These are phyloP conservation scores for Antennarius striatus DNA, from an alignment of 2,113 vertebrate species.

Conservation along the genomic window DNA sequence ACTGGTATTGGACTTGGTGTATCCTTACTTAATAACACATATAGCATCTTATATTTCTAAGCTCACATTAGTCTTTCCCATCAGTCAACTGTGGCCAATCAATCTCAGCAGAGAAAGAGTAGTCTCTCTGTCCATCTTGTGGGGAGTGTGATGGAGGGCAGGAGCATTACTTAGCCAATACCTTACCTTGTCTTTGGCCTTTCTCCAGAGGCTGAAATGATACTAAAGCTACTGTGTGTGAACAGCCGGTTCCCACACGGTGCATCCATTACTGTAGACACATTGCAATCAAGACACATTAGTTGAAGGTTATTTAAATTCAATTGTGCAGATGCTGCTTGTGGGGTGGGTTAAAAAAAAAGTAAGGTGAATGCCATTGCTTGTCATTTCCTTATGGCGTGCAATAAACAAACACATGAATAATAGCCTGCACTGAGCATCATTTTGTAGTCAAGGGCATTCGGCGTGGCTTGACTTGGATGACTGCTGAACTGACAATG, in stretches of 20 bases:
- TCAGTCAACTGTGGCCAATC: constrained; percentile 61
- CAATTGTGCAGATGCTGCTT: constrained; percentile 30
- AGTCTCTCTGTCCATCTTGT: constrained; percentile 62
- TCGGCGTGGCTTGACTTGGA: constrained; percentile 39
- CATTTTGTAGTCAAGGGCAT: constrained; percentile 53
- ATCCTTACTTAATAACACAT: neutral
- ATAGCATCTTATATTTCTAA: constrained; percentile 29
- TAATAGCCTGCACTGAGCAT: constrained; percentile 29
- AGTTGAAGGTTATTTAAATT: constrained; percentile 46
- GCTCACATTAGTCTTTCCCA: constrained; percentile 65
- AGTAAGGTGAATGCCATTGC: constrained; percentile 1
- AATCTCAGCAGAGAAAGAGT: constrained; percentile 61
- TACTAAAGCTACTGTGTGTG: constrained; percentile 43
- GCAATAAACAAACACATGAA: constrained; percentile 44
- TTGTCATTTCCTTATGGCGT: constrained; percentile 11
- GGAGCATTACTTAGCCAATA: constrained; percentile 52
- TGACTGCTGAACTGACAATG: constrained; percentile 62
- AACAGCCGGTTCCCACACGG: constrained; percentile 23
- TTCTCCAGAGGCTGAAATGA: constrained; percentile 55
- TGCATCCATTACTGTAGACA: constrained; percentile 48
- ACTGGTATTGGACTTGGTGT: too few species aligned
- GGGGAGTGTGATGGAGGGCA: constrained; percentile 68
- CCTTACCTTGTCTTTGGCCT: constrained; percentile 37
- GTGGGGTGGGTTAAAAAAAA: constrained; percentile 21
- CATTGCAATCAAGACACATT: constrained; percentile 36